Evolutionary conservation across 2,113 vertebrate species (phyloP), one percentile per base, ranked within the genome.

Genomic region (Monarcha castaneiventris): DNA sequence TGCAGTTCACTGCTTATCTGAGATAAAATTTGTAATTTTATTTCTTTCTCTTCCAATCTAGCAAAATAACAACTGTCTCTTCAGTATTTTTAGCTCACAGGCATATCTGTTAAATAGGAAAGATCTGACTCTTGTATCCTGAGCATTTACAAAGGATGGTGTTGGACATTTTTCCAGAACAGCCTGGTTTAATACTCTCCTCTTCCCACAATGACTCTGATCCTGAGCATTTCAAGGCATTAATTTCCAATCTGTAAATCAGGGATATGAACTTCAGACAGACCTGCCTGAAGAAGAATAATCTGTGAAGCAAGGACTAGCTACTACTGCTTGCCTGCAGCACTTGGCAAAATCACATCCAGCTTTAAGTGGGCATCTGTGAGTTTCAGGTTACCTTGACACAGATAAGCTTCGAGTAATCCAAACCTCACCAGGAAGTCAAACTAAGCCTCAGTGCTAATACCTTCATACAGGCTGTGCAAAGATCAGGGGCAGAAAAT

Each of bases 201-300:
- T 63, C 46, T 80, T 32, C 48, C 23, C 51, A 86, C 67, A 43
- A 76, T 16, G 46, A 80, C 75, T 54, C 87, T 82, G 44, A 41
- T 71, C 63, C 16, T 12, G 52, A 33, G 32, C 33, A 16, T 76
- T 90, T 92, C 64, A 63, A 75, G 74, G 52, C 81, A 89, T 93
- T 77, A 43, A 90, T 76, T 89, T 96, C 87, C 84, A 64, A 64
- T 71, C 78, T 74, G 55, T 63, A 86, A 32, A 88, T 96, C 66
- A 76, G 81, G 75, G 75, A 84, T 73, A 87, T 22, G 21, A 19
- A 33, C 49, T 71, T 64, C 30, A 80, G n/a, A 39, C 58, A 90
- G 76, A 46, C 46, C 71, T 21, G 94, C 74, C 90, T 93, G 44
- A 67, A 61, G 77, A 46, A 87, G 66, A 56, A 82, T 13, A 61